Percentiles rank a stretch among this genome's conserved stretches.
phyloP scores from a whole-genome alignment of 2,888 invertebrate genomes.

The Diogma glabrata region DNA sequence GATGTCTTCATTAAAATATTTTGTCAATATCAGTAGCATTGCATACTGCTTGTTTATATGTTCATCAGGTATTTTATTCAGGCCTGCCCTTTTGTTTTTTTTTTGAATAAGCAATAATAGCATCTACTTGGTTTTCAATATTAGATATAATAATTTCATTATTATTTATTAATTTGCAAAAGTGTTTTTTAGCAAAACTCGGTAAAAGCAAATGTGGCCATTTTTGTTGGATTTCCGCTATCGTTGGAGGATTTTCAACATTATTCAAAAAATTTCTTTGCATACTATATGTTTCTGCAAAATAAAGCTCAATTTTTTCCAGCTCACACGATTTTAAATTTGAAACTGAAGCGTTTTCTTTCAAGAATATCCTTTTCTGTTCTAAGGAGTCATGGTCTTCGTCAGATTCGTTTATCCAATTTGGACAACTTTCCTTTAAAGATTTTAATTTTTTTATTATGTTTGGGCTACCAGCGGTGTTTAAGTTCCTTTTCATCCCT shows the following conservation, averaged over 20 bases:
- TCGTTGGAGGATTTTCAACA: background rate
- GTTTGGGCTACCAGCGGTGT: background rate
- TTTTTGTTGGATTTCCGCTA: too few relatives aligned
- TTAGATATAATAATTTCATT: too few relatives aligned
- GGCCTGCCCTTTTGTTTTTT: too few relatives aligned
- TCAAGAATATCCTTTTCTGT: background rate
- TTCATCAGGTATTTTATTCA: too few relatives aligned
- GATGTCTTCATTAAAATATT: background rate
- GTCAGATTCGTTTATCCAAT: background rate
- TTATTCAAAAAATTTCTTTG: slow-evolving; percentile 7
- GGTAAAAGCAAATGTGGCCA: too few relatives aligned
- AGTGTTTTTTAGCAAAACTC: too few relatives aligned
- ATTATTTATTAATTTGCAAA: too few relatives aligned
- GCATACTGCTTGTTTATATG: too few relatives aligned
- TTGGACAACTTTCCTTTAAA: slow-evolving; percentile 9
- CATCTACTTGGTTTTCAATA: too few relatives aligned
- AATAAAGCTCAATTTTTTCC: background rate
- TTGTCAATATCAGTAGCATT: too few relatives aligned
- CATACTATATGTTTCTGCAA: background rate
- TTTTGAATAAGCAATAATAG: too few relatives aligned
- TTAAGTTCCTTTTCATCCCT: background rate
- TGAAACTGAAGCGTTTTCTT: background rate
- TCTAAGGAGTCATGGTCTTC: background rate
- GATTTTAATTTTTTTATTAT: background rate
- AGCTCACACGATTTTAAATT: background rate